phyloP scores from a whole-genome alignment of 2,113 vertebrate genomes.

The Capricornis sumatraensis region DNA sequence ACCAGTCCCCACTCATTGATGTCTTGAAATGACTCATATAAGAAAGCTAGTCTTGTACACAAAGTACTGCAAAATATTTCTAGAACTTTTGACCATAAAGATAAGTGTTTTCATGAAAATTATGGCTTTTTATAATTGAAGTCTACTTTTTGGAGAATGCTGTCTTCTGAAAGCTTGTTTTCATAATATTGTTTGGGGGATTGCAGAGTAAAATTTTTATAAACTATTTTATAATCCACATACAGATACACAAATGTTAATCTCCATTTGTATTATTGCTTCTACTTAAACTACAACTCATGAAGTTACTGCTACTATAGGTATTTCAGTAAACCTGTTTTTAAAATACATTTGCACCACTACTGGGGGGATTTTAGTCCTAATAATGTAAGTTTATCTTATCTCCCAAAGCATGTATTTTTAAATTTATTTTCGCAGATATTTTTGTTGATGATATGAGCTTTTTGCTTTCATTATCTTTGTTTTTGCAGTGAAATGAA shows the following conservation, averaged over 20 bases:
- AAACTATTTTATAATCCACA: background rate
- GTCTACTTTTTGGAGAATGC: background rate
- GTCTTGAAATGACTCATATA: background rate
- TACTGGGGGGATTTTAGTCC: background rate
- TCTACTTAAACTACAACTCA: background rate
- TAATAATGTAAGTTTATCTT: background rate
- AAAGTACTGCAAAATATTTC: background rate
- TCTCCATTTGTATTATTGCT: background rate
- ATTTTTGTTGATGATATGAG: constrained; percentile 24
- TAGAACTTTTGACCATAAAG: background rate
- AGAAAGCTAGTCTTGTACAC: background rate
- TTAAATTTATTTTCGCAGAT: constrained; percentile 1
- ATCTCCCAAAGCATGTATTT: background rate
- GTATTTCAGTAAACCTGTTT: background rate
- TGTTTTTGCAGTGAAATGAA: constrained; percentile 8
- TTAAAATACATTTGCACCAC: background rate
- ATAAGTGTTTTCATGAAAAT: constrained; percentile 16
- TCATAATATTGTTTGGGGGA: background rate
- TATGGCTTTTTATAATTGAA: background rate
- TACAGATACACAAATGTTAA: background rate
- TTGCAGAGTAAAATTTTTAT: background rate
- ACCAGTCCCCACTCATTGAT: background rate
- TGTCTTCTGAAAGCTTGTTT: constrained; percentile 8
- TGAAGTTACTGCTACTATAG: background rate
- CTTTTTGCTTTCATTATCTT: constrained; percentile 13